These are phyloP conservation scores for Turnix velox DNA, from an alignment of 2,113 vertebrate species.

Conservation along the genomic window DNA sequence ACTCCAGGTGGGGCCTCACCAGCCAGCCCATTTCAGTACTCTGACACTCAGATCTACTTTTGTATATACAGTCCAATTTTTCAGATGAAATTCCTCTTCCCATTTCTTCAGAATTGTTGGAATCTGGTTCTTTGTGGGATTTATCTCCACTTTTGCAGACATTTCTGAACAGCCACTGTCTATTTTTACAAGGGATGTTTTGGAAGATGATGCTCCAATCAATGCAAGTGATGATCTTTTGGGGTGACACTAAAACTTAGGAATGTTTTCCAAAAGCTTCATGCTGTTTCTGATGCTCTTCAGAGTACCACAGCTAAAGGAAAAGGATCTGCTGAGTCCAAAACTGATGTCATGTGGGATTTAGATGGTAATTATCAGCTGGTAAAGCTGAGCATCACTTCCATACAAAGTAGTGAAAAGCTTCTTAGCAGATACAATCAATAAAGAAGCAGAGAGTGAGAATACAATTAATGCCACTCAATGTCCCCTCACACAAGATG, in stretches of 20 bases:
- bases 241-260: background rate
- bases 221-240: background rate
- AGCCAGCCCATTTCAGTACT: background rate
- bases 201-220: background rate
- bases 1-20: too few species aligned
- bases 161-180: background rate
- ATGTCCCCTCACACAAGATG: background rate
- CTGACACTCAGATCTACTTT: background rate
- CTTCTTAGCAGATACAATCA: background rate
- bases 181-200: background rate
- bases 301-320: background rate
- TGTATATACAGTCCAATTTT: background rate
- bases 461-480: constrained; percentile 10
- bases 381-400: background rate
- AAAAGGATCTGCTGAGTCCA: background rate
- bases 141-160: background rate
- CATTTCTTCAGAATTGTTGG: background rate
- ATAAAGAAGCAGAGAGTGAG: background rate
- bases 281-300: background rate
- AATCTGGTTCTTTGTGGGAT: background rate
- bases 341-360: background rate
- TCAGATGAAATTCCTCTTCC: background rate
- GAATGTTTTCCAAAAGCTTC: background rate
- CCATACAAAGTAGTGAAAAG: background rate
- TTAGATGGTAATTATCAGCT: background rate